A percentile compares a stretch with the other conserved stretches of the same genome.
Conservation (phyloP, 2,888 invertebrate species). For the Enchytraeus crypticus region DNA sequence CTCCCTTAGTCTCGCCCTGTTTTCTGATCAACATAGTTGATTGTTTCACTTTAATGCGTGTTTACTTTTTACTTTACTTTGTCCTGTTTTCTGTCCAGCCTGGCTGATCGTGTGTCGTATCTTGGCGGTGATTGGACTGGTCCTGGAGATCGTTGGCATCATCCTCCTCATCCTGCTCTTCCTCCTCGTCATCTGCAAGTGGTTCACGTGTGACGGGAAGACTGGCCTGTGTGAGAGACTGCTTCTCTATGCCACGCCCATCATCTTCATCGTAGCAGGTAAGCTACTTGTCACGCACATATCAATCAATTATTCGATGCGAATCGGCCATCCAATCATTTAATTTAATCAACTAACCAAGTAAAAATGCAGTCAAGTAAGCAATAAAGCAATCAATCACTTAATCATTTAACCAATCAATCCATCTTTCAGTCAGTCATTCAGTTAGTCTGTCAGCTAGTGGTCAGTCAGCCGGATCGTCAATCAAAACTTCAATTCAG, state of each 20-base stretch:
- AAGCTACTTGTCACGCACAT: too few species aligned
- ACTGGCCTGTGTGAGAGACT: constrained; percentile 21
- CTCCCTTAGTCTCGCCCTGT: too few species aligned
- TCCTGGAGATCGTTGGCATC: constrained; percentile 23
- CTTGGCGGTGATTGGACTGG: constrained; percentile 25
- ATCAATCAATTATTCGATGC: too few species aligned
- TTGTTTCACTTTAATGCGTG: too few species aligned
- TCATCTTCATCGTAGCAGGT: constrained; percentile 27
- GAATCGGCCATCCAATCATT: too few species aligned
- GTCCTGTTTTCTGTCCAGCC: constrained; percentile 13
- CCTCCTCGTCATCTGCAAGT: constrained; percentile 24
- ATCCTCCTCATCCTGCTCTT: constrained; percentile 26
- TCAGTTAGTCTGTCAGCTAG: not conserved
- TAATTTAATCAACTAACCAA: not conserved
- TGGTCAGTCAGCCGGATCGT: not conserved
- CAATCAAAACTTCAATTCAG: too few species aligned
- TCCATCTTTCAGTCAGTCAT: too few species aligned
- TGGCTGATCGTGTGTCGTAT: constrained; percentile 27
- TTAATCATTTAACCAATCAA: too few species aligned
- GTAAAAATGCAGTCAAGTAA: not conserved
- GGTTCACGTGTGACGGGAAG: constrained; percentile 16
- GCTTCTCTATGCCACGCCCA: constrained; percentile 27
- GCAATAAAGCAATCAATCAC: not conserved
- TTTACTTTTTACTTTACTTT: too few species aligned
- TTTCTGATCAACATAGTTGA: too few species aligned